Conservation (phyloP, 2,797 vertebrate genomes). For the Lindbergichthys nudifrons region DNA sequence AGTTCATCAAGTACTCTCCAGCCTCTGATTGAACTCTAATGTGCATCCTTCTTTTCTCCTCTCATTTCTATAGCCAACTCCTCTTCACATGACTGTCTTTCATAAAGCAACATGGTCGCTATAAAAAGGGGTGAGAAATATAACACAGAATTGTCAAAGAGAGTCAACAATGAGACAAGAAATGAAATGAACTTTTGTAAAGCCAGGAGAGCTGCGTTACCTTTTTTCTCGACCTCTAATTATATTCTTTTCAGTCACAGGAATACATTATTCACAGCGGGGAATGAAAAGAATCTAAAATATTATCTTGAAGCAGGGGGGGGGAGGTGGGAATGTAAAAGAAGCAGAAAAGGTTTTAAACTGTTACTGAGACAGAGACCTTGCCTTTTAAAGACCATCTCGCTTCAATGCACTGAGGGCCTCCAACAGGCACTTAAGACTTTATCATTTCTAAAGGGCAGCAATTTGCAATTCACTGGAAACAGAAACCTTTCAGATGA, state of each 20-base stretch:
- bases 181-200: constrained; percentile 24
- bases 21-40: constrained; percentile 24
- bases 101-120: constrained; percentile 41
- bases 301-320: not conserved
- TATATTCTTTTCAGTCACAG: constrained; percentile 32
- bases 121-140: not conserved
- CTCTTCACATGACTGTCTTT: constrained; percentile 36
- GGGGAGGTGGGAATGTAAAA: not conserved
- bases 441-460: constrained; percentile 35
- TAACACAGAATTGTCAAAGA: not conserved
- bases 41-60: constrained; percentile 8
- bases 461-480: constrained; percentile 29
- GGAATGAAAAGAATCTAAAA: constrained; percentile 44
- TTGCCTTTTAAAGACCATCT: constrained; percentile 42
- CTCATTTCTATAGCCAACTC: constrained; percentile 23
- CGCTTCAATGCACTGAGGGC: not conserved
- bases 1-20: constrained; percentile 18
- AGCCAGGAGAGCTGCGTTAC: not conserved
- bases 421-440: constrained; percentile 26
- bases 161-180: constrained; percentile 16
- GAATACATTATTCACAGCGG: constrained; percentile 29
- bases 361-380: constrained; percentile 33
- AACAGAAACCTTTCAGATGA: constrained; percentile 38
- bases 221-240: constrained; percentile 25
- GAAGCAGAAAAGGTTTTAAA: constrained; percentile 25